Evolutionary conservation across 2,888 invertebrate genomes (phyloP).

Genomic region (Rotaria sp.): DNA sequence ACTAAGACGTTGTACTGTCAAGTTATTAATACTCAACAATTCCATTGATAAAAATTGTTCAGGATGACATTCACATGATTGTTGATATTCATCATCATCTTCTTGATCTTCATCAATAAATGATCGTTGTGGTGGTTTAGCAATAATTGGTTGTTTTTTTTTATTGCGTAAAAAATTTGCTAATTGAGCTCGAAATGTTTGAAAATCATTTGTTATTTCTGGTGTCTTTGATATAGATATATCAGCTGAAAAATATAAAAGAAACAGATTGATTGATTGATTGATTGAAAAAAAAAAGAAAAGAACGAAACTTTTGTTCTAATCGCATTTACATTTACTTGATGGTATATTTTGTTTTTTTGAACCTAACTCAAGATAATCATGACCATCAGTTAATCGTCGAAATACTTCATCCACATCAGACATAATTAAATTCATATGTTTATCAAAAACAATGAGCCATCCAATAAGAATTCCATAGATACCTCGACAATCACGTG

Average conservation of each 20-base stretch:
- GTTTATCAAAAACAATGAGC: conserved; percentile 16
- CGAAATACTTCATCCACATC: conserved; percentile 30
- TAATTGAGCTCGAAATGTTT: conserved; percentile 17
- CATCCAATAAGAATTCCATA: conserved; percentile 6
- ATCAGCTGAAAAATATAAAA: neutral
- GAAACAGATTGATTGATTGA: neutral
- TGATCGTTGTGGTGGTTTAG: neutral
- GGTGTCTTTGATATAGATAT: neutral
- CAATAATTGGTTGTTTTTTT: neutral
- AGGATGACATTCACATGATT: conserved; percentile 5
- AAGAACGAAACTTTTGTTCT: neutral
- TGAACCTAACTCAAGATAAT: neutral
- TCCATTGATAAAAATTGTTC: neutral
- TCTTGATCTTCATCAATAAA: neutral
- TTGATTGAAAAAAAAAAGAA: too few species aligned
- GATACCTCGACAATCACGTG: conserved; percentile 23
- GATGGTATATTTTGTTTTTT: neutral
- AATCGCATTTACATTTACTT: neutral
- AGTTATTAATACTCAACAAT: neutral
- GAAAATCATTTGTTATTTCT: neutral
- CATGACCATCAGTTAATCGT: conserved; percentile 17
- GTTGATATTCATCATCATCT: neutral
- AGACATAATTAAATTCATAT: conserved; percentile 21
- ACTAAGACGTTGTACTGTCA: neutral
- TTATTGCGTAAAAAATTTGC: conserved; percentile 16